A percentile compares a stretch with the other conserved stretches of the same genome.
These are phyloP conservation scores for Ormyrus nitidulus DNA, from an alignment of 2,888 invertebrate species.

Conservation along the genomic window DNA sequence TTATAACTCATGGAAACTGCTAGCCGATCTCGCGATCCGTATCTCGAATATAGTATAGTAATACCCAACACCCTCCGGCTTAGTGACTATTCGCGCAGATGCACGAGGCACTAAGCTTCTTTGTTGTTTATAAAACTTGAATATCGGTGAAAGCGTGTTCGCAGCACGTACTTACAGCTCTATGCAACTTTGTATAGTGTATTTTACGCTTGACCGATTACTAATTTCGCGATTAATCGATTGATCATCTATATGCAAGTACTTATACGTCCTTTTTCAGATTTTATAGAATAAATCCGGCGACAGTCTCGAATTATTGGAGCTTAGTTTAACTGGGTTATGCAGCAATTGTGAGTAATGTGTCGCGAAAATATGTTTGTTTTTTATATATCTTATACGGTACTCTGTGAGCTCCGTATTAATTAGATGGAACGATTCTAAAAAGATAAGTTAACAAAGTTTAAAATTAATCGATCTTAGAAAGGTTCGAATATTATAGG, in stretches of 20 bases:
- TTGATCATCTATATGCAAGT: slow-evolving; percentile 28
- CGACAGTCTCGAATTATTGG: too few species aligned
- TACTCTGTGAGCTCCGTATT: too few species aligned
- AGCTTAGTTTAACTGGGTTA: too few species aligned
- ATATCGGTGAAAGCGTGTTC: slow-evolving; percentile 5
- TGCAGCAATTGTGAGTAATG: too few species aligned
- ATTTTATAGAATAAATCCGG: slow-evolving; percentile 34
- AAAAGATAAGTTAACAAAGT: too few species aligned
- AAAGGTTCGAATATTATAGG: too few species aligned
- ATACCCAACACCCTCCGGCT: slow-evolving; percentile 6
- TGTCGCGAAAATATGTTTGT: too few species aligned
- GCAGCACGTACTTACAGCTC: too few species aligned
- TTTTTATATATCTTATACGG: too few species aligned
- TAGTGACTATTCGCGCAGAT: slow-evolving; percentile 36
- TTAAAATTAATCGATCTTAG: too few species aligned
- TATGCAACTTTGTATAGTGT: background rate
- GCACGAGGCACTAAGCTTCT: slow-evolving; percentile 44
- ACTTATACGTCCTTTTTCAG: slow-evolving; percentile 49
- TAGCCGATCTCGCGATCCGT: slow-evolving; percentile 17
- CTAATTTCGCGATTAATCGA: slow-evolving; percentile 55
- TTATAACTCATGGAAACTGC: slow-evolving; percentile 47
- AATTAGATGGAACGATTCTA: too few species aligned
- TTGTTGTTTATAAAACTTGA: slow-evolving; percentile 39
- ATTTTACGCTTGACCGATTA: slow-evolving; percentile 48
- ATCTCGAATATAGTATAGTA: background rate